Evolutionary conservation across 2,797 vertebrate genomes (phyloP).

Genomic region (Hemibagrus guttatus): DNA sequence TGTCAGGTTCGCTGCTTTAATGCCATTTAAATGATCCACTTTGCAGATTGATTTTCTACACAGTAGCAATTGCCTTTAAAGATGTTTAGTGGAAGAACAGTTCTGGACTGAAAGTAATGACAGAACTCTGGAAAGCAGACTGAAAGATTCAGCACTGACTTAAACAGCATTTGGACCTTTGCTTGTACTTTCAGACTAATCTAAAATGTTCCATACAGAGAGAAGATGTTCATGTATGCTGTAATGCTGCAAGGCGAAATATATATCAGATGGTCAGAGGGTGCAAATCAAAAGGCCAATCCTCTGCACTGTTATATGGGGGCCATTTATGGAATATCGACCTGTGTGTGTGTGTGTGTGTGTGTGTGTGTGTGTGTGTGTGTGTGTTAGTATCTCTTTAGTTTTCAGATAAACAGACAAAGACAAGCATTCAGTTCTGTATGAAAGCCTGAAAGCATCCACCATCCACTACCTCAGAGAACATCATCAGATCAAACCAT

Average conservation of each 20-base stretch:
- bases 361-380: constrained; percentile 15
- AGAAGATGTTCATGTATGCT: neutral
- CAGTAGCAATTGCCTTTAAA: constrained; percentile 14
- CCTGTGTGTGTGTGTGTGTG: constrained; percentile 31
- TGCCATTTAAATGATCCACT: constrained; percentile 7
- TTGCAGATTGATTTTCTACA: constrained; percentile 30
- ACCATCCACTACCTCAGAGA: constrained; percentile 23
- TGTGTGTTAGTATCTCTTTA: neutral
- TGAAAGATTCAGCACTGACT: neutral
- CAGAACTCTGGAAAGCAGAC: constrained; percentile 3
- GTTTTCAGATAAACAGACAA: constrained; percentile 34
- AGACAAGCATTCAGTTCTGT: constrained; percentile 32
- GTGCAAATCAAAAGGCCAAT: constrained; percentile 34
- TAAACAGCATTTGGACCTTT: neutral
- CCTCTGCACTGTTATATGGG: constrained; percentile 44
- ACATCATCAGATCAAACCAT: constrained; percentile 50
- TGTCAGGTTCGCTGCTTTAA: constrained; percentile 13
- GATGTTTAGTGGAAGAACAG: neutral
- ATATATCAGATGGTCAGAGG: neutral
- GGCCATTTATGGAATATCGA: constrained; percentile 42
- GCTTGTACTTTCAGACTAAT: neutral
- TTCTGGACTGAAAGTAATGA: neutral
- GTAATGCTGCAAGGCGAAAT: constrained; percentile 1
- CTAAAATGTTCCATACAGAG: neutral
- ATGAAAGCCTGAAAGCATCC: constrained; percentile 5